These are phyloP conservation scores for Bufo bufo DNA, from an alignment of 2,113 vertebrate species.

Conservation along the genomic window DNA sequence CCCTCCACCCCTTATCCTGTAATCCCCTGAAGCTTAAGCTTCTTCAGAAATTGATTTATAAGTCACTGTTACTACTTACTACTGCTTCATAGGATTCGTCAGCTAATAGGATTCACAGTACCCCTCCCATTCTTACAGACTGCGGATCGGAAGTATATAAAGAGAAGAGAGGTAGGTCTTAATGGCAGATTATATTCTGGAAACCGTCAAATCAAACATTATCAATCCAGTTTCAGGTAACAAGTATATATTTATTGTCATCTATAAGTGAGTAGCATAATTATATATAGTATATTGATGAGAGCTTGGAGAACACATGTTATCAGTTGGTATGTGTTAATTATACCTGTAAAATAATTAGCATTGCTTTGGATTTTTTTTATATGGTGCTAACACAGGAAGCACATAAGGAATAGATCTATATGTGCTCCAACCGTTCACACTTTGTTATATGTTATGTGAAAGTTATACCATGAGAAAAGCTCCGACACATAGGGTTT, in stretches of 20 bases:
- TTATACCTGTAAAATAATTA: background rate
- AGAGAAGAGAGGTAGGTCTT: conserved; percentile 44
- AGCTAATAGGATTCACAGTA: conserved; percentile 69
- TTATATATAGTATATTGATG: background rate
- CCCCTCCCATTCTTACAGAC: conserved; percentile 52
- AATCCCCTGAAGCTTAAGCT: conserved; percentile 63
- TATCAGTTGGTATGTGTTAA: background rate
- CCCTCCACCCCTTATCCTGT: conserved; percentile 60
- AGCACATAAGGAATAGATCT: background rate
- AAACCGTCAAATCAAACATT: background rate
- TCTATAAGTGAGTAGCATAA: background rate
- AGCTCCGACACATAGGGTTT: too few species aligned
- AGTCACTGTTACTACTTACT: conserved; percentile 64
- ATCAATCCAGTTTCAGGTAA: background rate
- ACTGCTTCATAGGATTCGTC: conserved; percentile 47
- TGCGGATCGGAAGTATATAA: conserved; percentile 62
- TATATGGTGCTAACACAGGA: background rate
- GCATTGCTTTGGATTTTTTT: background rate
- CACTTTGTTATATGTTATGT: background rate
- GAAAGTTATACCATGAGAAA: too few species aligned
- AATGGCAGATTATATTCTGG: background rate
- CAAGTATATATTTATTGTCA: background rate
- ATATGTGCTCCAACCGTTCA: background rate
- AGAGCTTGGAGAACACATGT: background rate
- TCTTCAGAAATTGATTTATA: conserved; percentile 59